These are phyloP conservation scores for Pipistrellus kuhlii DNA, from an alignment of 2,797 vertebrate genomes.

Conservation along the genomic window DNA sequence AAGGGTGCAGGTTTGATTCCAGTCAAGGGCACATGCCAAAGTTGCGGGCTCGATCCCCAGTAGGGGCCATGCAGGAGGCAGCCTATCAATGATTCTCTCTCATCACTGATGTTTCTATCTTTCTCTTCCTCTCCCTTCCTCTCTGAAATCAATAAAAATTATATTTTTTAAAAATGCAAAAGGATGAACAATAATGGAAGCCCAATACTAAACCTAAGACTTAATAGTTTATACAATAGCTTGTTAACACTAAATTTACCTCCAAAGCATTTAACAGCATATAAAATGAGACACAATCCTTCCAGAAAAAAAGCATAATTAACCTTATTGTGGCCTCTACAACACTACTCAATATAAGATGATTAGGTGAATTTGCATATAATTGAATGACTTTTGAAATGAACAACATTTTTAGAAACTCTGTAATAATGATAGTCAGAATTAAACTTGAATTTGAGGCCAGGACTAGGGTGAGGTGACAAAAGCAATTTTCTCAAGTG, in stretches of 20 bases:
- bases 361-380: background rate
- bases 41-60: no score
- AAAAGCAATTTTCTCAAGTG: background rate
- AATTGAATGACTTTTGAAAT: background rate
- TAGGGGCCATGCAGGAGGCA: no score
- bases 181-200: background rate
- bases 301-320: background rate
- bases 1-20: no score
- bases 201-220: background rate
- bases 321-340: background rate
- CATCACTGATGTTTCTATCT: no score
- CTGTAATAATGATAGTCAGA: background rate
- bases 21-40: no score
- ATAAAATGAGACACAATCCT: background rate
- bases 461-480: background rate
- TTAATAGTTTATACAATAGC: background rate
- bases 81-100: no score
- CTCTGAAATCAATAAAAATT: no score
- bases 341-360: background rate
- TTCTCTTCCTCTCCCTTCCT: no score
- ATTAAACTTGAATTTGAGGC: background rate
- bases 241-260: background rate
- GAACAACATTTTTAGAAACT: background rate
- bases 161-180: background rate
- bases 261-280: background rate